Evolutionary conservation across 1,140 invertebrate species (phyloP).

Genomic region (Bombyx mori): DNA sequence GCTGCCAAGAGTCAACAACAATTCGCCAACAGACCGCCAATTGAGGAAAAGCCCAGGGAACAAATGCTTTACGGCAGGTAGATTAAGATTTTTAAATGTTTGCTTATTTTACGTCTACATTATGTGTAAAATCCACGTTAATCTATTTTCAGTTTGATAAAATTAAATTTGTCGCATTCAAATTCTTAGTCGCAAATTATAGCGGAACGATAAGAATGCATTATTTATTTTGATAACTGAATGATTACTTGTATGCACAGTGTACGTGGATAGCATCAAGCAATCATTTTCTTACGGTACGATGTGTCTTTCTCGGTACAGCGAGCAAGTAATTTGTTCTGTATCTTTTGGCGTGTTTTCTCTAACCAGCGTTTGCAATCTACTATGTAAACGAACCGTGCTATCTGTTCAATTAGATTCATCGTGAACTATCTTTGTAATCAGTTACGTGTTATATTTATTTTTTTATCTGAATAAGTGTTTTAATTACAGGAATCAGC

Average conservation of each 20-base stretch:
- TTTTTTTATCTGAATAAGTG: too few species aligned
- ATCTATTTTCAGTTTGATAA: too few species aligned
- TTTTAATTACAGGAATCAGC: slow-evolving; percentile 31
- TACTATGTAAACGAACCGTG: slow-evolving; percentile 3
- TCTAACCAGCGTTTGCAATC: slow-evolving; percentile 20
- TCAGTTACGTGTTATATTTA: slow-evolving; percentile 4
- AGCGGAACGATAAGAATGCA: slow-evolving; percentile 2
- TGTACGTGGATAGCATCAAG: slow-evolving; percentile 9
- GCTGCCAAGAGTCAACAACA: slow-evolving; percentile 30
- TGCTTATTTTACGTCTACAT: too few species aligned
- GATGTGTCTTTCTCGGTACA: slow-evolving; percentile 31
- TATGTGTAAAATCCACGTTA: too few species aligned
- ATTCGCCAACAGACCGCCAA: slow-evolving; percentile 19
- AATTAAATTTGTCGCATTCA: too few species aligned
- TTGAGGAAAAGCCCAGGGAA: slow-evolving; percentile 12
- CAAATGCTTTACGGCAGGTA: slow-evolving; percentile 28
- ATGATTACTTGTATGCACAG: slow-evolving; percentile 7
- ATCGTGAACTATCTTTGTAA: background rate
- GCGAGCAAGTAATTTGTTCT: slow-evolving; percentile 34
- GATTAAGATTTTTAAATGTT: slow-evolving; percentile 3
- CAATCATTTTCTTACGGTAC: slow-evolving; percentile 25
- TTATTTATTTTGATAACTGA: slow-evolving; percentile 12
- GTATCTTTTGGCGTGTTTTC: slow-evolving; percentile 28
- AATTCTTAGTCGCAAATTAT: too few species aligned
- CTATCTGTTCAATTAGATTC: background rate